These are phyloP conservation scores for Hedya salicella DNA, from an alignment of 2,888 invertebrate genomes.

Conservation along the genomic window DNA sequence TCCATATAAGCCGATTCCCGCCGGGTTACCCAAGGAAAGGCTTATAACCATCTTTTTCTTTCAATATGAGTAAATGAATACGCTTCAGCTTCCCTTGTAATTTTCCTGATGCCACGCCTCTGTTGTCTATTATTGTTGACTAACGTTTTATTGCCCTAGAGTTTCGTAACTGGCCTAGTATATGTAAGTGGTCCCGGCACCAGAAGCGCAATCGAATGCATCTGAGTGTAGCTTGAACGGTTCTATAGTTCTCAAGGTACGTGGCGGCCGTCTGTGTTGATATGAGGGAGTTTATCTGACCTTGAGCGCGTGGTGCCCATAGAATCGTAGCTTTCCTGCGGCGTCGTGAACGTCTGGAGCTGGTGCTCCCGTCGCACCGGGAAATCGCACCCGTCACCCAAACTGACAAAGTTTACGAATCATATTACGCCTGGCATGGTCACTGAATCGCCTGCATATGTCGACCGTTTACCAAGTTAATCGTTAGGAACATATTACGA, in stretches of 20 bases:
- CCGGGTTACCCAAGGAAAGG: too few species aligned
- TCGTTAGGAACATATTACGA: too few species aligned
- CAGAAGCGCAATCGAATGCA: neutral
- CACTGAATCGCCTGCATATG: constrained; percentile 40
- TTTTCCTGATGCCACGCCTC: too few species aligned
- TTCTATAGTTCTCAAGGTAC: constrained; percentile 68
- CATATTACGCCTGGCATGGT: constrained; percentile 53
- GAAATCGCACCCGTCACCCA: constrained; percentile 95
- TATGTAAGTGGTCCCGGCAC: neutral
- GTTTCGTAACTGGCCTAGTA: neutral
- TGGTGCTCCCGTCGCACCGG: constrained; percentile 90
- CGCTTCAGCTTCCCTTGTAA: too few species aligned
- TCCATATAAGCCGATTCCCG: too few species aligned
- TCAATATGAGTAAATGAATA: too few species aligned
- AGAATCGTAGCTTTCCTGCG: constrained; percentile 90
- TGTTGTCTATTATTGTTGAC: neutral
- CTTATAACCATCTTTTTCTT: too few species aligned
- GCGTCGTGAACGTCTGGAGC: constrained; percentile 76
- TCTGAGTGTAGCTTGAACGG: neutral
- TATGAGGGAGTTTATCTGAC: constrained; percentile 85
- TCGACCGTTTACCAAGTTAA: too few species aligned
- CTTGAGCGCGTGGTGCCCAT: constrained; percentile 95
- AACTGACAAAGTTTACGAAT: constrained; percentile 85
- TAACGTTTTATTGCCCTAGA: neutral
- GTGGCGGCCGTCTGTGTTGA: constrained; percentile 61